phyloP scores from a whole-genome alignment of 35 echinoderm and acorn worm species.

The Holothuria glaberrima region DNA sequence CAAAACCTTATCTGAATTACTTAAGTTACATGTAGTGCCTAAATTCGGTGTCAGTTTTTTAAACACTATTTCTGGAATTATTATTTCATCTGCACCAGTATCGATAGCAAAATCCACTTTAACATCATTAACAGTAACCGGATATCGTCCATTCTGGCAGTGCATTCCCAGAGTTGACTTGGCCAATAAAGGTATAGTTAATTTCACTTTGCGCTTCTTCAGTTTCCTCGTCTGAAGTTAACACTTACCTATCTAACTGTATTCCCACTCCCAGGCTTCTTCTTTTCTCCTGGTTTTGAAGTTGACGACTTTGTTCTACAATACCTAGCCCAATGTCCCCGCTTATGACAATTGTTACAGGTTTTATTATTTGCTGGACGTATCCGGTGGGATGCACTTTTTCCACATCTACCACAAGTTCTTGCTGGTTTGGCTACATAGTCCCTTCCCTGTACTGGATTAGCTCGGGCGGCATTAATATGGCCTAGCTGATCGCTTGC shows the following conservation, averaged over 20 bases:
- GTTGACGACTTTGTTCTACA: background rate
- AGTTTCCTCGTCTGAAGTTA: background rate
- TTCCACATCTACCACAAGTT: conserved; percentile 41
- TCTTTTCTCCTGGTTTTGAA: conserved; percentile 9
- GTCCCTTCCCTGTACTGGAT: background rate
- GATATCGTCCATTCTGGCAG: background rate
- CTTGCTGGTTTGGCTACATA: background rate
- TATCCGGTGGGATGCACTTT: background rate
- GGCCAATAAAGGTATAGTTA: conserved; percentile 35
- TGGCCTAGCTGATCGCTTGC: background rate
- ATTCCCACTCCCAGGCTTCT: background rate
- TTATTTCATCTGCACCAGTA: conserved; percentile 16
- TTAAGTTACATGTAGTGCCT: background rate
- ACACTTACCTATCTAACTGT: background rate
- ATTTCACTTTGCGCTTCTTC: background rate
- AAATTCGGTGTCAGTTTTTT: background rate
- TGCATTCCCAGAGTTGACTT: background rate
- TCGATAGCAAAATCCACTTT: conserved; percentile 41
- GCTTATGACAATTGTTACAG: conserved; percentile 18
- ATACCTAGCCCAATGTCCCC: conserved; percentile 17
- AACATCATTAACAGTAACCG: conserved; percentile 1
- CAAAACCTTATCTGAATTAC: background rate
- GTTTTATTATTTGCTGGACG: conserved; percentile 16
- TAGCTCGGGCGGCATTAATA: background rate
- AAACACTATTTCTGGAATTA: background rate